A percentile compares a stretch with the other conserved stretches of the same genome.
Evolutionary conservation across 2,888 invertebrate genomes (phyloP).

Genomic region (Iphiclides podalirius): DNA sequence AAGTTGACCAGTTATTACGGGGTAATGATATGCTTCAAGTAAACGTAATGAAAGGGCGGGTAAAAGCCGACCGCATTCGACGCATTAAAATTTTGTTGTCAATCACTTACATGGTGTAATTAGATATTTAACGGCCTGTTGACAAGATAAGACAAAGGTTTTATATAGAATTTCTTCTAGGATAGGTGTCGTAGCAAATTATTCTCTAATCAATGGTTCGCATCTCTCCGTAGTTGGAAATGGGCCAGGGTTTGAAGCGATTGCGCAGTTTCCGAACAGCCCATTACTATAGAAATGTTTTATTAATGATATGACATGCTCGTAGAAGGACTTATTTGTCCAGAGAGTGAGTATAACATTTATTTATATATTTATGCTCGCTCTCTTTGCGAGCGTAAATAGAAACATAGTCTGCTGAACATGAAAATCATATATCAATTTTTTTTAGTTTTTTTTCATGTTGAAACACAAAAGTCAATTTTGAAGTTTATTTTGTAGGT

Average conservation of each 20-base stretch:
- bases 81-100: slow-evolving; percentile 14
- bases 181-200: slow-evolving; percentile 20
- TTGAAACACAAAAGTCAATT: not conserved
- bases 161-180: slow-evolving; percentile 8
- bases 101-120: slow-evolving; percentile 19
- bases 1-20: slow-evolving; percentile 3
- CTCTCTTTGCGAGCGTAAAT: not conserved
- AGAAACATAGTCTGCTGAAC: not conserved
- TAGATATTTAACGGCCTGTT: slow-evolving; percentile 14
- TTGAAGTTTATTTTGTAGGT: too few species aligned
- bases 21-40: slow-evolving; percentile 8
- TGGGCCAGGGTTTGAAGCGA: slow-evolving; percentile 19
- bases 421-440: not conserved
- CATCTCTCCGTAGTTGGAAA: slow-evolving; percentile 23
- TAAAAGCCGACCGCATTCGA: slow-evolving; percentile 13
- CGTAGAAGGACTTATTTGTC: slow-evolving; percentile 16
- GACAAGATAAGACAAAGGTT: slow-evolving; percentile 17
- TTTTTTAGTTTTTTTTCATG: not conserved
- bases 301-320: slow-evolving; percentile 18
- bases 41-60: slow-evolving; percentile 14
- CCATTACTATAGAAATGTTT: slow-evolving; percentile 15
- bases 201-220: slow-evolving; percentile 12
- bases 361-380: slow-evolving; percentile 1
- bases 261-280: slow-evolving; percentile 18
- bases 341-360: not conserved